phyloP scores from a whole-genome alignment of 2,113 vertebrate genomes.

The Chaetodon trifascialis region DNA sequence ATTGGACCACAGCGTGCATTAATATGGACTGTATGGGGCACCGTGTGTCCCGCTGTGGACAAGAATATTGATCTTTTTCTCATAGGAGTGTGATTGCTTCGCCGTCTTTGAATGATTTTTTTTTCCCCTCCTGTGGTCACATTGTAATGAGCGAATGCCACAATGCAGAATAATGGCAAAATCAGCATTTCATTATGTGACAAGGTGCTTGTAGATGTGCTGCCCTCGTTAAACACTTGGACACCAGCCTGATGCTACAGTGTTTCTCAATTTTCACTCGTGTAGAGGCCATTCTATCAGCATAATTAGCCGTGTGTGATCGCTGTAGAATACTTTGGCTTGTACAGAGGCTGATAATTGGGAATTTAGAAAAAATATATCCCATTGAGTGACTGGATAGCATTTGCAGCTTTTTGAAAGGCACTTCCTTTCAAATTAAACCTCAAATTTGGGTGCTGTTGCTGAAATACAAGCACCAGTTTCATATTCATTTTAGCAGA shows the following conservation, averaged over 20 bases:
- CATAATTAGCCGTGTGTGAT: not conserved
- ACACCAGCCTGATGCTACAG: not conserved
- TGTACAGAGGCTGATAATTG: not conserved
- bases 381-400: not conserved
- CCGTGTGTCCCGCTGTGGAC: constrained; percentile 31
- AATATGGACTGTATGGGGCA: constrained; percentile 1
- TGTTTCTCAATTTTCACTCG: not conserved
- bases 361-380: not conserved
- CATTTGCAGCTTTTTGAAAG: not conserved
- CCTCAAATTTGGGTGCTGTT: not conserved
- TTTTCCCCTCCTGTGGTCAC: constrained; percentile 34
- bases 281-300: not conserved
- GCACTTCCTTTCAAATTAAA: not conserved
- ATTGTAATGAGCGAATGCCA: constrained; percentile 17
- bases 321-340: not conserved
- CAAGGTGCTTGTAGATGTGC: constrained; percentile 1
- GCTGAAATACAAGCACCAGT: not conserved
- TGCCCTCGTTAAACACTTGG: constrained; percentile 25
- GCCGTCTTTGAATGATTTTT: constrained; percentile 20
- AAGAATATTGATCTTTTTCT: constrained; percentile 54
- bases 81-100: not conserved
- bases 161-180: constrained; percentile 14
- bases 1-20: constrained; percentile 20
- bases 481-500: not conserved
- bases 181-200: constrained; percentile 34